Evolutionary conservation across 2,797 vertebrate species (phyloP), one percentile per base, ranked within the genome.

Genomic region (Meriones psammophilus): DNA sequence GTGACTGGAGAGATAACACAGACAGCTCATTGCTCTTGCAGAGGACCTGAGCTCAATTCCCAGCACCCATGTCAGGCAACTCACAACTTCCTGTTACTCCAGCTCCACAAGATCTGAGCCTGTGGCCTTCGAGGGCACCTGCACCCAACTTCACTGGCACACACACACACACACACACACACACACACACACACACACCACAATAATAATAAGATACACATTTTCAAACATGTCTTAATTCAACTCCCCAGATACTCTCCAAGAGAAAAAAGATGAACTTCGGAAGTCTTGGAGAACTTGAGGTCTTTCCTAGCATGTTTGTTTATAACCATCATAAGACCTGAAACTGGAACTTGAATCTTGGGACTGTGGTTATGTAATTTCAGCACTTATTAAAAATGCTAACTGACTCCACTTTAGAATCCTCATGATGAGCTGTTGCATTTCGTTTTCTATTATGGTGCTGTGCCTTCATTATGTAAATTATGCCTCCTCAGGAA

Each of bases 181-280:
- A 74, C 9, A 39, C 22, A 15, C 39, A 26, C 39, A 76, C 74
- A 74, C 74, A 46, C 4, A 42, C 42, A 4, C 2, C 42, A 13
- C 50, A 50, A 50, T 68, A 85, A n/a, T n/a, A 62, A 83, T 64
- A 85, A n/a, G 50, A 26, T 54, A n/a, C 36, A 69, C 30, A 54
- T n/a, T 50, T 68, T 88, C 33, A 94, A 74, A 68, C 78, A 8
- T 62, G 90, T 90, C 39, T 33, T 79, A 93, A 88, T 69, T 89
- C 54, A 92, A 74, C 5, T 89, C 39, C 42, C 18, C 28, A 73
- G 42, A 56, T 6, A 95, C 28, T 66, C 3, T 68, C 42, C 71
- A 95, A 91, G 73, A 69, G 33, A 71, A 95, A 94, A 77, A 54
- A 84, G 89, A 64, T 36, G 6, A 78, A 24, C 86, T 95, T 94